A percentile compares a stretch with the other conserved stretches of the same genome.
phyloP scores from a whole-genome alignment of 2,113 vertebrate species.

The Bombycilla garrulus region DNA sequence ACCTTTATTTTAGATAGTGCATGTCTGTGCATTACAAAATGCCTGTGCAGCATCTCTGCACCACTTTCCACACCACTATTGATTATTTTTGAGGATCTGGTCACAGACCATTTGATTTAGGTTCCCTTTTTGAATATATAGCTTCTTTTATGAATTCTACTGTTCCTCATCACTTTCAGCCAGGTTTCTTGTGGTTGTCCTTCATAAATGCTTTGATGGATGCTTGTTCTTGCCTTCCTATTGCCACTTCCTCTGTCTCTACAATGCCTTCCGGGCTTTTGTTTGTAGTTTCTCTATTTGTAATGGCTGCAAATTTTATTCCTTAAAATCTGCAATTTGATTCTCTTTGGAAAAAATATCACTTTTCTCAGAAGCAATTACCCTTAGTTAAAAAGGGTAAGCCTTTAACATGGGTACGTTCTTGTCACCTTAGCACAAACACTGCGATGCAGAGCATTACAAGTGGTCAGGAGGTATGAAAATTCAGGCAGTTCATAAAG shows the following conservation, averaged over 20 bases:
- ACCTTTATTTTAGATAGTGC: background rate
- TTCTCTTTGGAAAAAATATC: background rate
- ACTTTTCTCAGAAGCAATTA: background rate
- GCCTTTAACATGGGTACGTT: background rate
- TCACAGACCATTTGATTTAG: conserved; percentile 16
- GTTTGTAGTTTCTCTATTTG: background rate
- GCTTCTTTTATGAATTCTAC: background rate
- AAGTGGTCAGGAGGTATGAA: background rate
- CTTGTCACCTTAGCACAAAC: background rate
- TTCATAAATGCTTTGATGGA: background rate
- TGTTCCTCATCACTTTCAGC: background rate
- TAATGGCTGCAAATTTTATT: background rate
- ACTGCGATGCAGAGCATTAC: background rate
- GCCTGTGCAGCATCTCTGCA: conserved; percentile 20
- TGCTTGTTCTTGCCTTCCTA: background rate
- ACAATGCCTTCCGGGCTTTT: background rate
- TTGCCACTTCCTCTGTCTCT: background rate
- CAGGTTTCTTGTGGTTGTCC: background rate
- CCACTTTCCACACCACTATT: background rate
- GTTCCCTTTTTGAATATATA: background rate
- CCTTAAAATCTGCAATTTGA: background rate
- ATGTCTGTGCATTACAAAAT: background rate
- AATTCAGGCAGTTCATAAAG: background rate
- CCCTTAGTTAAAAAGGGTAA: background rate
- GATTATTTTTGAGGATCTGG: conserved; percentile 32